Evolutionary conservation across 2,888 invertebrate species (phyloP), one percentile per base, ranked within the genome.

Genomic region (Epinotia brunnichana): DNA sequence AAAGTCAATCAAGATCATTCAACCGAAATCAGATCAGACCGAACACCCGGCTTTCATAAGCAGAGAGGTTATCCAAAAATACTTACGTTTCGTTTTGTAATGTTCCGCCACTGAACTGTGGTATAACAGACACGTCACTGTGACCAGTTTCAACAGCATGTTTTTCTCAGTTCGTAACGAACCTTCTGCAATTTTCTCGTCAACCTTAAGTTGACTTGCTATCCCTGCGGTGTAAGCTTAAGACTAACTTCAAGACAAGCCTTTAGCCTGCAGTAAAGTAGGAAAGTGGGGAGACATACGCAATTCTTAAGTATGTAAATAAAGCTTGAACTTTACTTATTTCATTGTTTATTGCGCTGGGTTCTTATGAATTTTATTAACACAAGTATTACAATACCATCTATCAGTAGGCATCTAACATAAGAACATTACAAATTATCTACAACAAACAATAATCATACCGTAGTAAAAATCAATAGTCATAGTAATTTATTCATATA

Each of bases 81-180:
- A 93, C 93, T 92, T 83, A 93, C 93, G 93, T 85, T 91, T 91
- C 75, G 89, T 89, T 80, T 87, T 91, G 80, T 87, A 93, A 85
- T 91, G 82, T 75, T 91, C 91, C 69, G 85, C 91, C 10, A 81
- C 75, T 29, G 85, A 78, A 77, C 73, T 57, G 68, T 73, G 73
- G 53, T 89, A 88, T 66, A 91, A 81, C 87, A 91, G 89, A 83
- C 86, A 81, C 76, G 81, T 85, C 90, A 92, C 90, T 83, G 90
- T 79, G 73, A 89, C 85, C 83, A 91, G 83, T 89, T 88, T 87
- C 77, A 87, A 89, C 84, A 87, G 82, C 92, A 92, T 91, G 78
- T 82, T 89, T 83, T 76, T 80, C 75, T 76, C 35, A 19, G 60
- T 53, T 62, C 44, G 15, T 24, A 24, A 59, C 15, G 24, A 59